Base-by-base conservation (phyloP, 2,113 vertebrate genomes). In the Muscicapa adusta region DNA sequence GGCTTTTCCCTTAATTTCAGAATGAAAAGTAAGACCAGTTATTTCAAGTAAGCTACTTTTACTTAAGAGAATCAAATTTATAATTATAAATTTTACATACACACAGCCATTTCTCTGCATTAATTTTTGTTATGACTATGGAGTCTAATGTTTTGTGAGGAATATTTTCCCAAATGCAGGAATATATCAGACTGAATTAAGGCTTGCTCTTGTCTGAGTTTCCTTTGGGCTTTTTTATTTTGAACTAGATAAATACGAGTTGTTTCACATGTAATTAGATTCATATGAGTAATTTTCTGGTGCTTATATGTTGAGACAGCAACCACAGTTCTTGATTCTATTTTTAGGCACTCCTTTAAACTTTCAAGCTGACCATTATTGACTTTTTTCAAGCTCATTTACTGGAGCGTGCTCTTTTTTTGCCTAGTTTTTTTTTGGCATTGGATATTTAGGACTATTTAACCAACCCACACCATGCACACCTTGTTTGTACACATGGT, bases 171-270 rank as follows among this genome's bases (percentile, higher is more conserved):
- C 12, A 60, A 89, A 58, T 34, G n/a, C 5, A 29, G 25, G 38
- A 78, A 51, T 54, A 42, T 6, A 54, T 86, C 50, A 62, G 56
- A 47, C 22, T 91, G 50, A 86, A 28, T 40, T 83, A 92, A 70
- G 20, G 4, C 19, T 80, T 85, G 8, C 18, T 88, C 58, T 73
- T 91, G 70, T 80, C 50, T 73, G 28, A 79, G 6, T 47, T 83
- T 83, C 31, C 31, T 80, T 70, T 90, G 33, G 31, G 53, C 9
- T 76, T 89, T 85, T 89, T 78, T 38, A 33, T 70, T 92, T 87
- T 84, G 42, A 47, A 36, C 33, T 60, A 29, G 33, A 56, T 51
- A 83, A 65, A 38, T 71, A 50, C 3, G 25, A 87, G 6, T 17
- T 71, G 16, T 50, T 95, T 91, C 51, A 81, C 12, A n/a, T 67